Conservation (phyloP, 2,113 vertebrate species). For the Chauna torquata region DNA sequence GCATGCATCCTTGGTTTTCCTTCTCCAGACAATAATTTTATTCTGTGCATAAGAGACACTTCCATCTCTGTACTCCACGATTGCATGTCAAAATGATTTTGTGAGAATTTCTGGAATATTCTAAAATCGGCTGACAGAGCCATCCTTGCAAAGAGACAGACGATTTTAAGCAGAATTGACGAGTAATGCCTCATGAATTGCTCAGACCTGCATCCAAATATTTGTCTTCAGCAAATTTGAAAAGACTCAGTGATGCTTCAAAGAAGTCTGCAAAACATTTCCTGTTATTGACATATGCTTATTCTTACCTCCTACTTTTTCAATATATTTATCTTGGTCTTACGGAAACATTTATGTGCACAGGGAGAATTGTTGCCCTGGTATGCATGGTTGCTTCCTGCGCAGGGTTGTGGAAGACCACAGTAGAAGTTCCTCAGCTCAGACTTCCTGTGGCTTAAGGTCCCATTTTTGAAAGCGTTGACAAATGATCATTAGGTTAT, state of each 20-base stretch:
- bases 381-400: background rate
- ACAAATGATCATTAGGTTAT: background rate
- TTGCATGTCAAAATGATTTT: background rate
- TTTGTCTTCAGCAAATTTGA: conserved; percentile 33
- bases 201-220: background rate
- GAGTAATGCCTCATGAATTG: background rate
- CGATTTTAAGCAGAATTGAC: conserved; percentile 37
- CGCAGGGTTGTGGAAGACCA: background rate
- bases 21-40: background rate
- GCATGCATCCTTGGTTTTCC: background rate
- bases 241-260: background rate
- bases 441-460: background rate
- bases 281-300: background rate
- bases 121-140: conserved; percentile 33
- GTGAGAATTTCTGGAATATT: conserved; percentile 17
- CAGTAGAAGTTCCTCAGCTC: background rate
- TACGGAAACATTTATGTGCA: rapidly evolving
- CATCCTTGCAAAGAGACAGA: background rate
- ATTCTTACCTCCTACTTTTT: background rate
- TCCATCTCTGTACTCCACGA: background rate
- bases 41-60: background rate
- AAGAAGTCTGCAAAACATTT: background rate
- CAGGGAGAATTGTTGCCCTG: background rate
- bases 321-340: background rate
- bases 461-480: background rate